Evolutionary conservation across 2,113 vertebrate genomes (phyloP), one percentile per base, ranked within the genome.

Genomic region (Turnix velox): DNA sequence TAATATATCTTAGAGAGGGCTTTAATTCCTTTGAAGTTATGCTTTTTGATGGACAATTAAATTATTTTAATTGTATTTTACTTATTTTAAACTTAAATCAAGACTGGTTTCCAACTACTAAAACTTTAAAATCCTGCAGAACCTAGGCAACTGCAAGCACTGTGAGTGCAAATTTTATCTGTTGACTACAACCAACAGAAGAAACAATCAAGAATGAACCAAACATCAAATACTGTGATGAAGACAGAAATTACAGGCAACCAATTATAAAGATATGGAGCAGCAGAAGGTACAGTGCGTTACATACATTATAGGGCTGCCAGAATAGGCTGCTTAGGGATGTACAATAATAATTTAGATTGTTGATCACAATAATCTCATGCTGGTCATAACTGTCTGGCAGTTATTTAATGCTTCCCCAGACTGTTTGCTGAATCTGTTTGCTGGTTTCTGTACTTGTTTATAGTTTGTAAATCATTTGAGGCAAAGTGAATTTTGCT

Each of bases 331-430:
- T 87, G 87, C 74, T 96, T 87, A 91, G 81, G 88, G 88, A 90
- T 58, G 73, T 84, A 92, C 84, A 87, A 88, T 91, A 88, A 89
- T 93, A 93, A 92, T 96, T 92, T 89, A 88, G 49, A 79, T 93
- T 94, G 88, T 85, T 94, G 91, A 88, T 94, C 80, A 66, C 82
- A 68, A 90, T 94, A 92, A 78, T 92, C 93, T 84, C 83, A 62
- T 87, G 80, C 58, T 87, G 80, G 62, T 86, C 86, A 43, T 96
- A 95, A 95, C 69, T 75, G 69, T 82, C 84, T 91, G 80, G 39
- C 62, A 79, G 84, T 84, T 92, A 78, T 74, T 96, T 96, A 91
- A 94, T 94, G 80, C n/a, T 91, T 90, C 88, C 84, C 73, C 37
- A 79, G 91, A 27, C 91, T 75, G 39, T 73, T 92, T 81, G 39